A percentile compares a stretch with the other conserved stretches of the same genome.
Evolutionary conservation across 2,113 vertebrate species (phyloP).

Genomic region (Chamaetylas fuelleborni): DNA sequence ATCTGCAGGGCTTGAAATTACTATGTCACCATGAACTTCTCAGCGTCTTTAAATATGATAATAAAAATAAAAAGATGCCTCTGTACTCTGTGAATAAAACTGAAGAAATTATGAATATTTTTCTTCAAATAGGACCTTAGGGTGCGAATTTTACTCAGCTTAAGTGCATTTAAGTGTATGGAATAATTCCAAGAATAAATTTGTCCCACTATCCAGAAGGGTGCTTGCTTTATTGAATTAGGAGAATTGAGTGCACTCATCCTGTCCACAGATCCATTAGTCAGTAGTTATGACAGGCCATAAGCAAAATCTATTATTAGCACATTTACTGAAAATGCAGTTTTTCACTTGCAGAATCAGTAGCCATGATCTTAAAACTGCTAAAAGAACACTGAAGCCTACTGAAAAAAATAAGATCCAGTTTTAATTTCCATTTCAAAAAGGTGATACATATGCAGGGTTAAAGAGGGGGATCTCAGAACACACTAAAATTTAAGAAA

Average conservation of each 20-base stretch:
- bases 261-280: not conserved
- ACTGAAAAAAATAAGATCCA: not conserved
- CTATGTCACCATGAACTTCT: not conserved
- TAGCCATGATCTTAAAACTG: not conserved
- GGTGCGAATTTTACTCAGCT: not conserved
- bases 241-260: not conserved
- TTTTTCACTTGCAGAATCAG: conserved; percentile 1
- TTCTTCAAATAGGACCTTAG: not conserved
- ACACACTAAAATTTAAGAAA: not conserved
- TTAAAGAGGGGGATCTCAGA: not conserved
- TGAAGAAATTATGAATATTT: not conserved
- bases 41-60: not conserved
- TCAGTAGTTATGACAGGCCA: conserved; percentile 12
- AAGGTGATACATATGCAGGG: not conserved
- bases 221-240: conserved; percentile 36
- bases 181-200: conserved; percentile 27
- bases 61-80: not conserved
- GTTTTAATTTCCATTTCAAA: not conserved
- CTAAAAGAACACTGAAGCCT: not conserved
- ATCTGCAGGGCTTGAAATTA: not conserved
- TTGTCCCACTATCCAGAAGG: conserved; percentile 1
- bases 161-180: conserved; percentile 9
- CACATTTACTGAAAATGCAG: conserved; percentile 7
- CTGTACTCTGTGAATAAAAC: not conserved
- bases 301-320: conserved; percentile 31